Conservation (phyloP, 2,113 vertebrate species). For the Rostratula benghalensis region DNA sequence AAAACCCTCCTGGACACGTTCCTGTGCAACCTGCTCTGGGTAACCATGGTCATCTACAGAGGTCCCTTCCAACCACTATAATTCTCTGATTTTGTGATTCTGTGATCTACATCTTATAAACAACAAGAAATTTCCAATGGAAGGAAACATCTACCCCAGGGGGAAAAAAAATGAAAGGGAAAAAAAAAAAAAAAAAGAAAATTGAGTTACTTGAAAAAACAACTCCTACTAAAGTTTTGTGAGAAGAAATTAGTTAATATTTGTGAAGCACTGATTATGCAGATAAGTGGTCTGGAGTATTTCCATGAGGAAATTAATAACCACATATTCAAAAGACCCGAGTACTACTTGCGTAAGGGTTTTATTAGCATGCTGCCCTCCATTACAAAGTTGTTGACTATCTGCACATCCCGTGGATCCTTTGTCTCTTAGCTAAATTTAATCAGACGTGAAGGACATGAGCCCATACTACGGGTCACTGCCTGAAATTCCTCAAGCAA, state of each 20-base stretch:
- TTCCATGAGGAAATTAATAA: background rate
- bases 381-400: background rate
- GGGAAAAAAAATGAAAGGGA: background rate
- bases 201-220: background rate
- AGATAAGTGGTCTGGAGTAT: background rate
- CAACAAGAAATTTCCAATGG: background rate
- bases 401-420: background rate
- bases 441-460: slow-evolving; percentile 26
- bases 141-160: background rate
- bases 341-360: background rate
- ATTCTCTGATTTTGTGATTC: too few relatives aligned
- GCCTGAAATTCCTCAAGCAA: background rate
- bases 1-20: too few relatives aligned
- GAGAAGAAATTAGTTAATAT: background rate
- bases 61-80: too few relatives aligned
- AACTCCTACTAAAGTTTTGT: background rate
- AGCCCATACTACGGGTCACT: background rate
- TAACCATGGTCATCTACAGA: too few relatives aligned
- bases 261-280: background rate
- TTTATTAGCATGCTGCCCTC: slow-evolving; percentile 5
- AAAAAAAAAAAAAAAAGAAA: background rate
- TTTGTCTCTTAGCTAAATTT: slow-evolving; percentile 29
- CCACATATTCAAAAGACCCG: background rate
- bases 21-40: too few relatives aligned
- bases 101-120: background rate